Conservation (phyloP, 2,113 vertebrate species). For the Ivindomyrus marchei region DNA sequence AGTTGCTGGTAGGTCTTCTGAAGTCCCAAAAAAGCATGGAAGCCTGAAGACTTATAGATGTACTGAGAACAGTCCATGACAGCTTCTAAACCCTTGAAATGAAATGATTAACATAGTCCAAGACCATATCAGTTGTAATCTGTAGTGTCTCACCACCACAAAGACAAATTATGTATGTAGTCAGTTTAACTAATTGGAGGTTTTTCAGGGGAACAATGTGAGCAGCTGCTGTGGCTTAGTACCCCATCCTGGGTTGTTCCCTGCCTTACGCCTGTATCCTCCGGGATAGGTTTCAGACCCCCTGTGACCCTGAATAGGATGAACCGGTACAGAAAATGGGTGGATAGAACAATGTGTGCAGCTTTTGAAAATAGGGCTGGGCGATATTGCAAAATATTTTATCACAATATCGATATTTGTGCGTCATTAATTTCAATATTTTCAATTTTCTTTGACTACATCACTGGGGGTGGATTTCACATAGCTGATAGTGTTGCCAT, state of each 20-base stretch:
- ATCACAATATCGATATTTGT: not conserved
- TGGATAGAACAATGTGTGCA: not conserved
- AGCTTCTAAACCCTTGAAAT: not conserved
- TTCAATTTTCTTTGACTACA: not conserved
- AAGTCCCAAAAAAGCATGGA: not conserved
- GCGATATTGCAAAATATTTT: not conserved
- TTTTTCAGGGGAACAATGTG: not conserved
- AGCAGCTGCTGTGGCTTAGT: not conserved
- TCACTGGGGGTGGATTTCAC: not conserved
- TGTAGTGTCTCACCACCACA: not conserved
- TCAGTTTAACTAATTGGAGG: not conserved
- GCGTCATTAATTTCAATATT: too few species aligned
- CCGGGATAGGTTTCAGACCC: not conserved
- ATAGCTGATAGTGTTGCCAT: not conserved
- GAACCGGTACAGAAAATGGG: not conserved
- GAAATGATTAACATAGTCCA: not conserved
- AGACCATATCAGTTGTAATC: not conserved
- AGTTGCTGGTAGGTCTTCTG: not conserved
- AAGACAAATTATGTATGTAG: not conserved
- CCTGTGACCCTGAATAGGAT: not conserved
- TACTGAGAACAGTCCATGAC: not conserved
- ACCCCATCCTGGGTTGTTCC: not conserved
- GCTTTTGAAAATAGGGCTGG: not conserved
- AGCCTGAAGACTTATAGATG: not conserved
- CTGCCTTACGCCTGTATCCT: not conserved